Percentiles rank a stretch among this genome's conserved stretches.
phyloP scores from a whole-genome alignment of 2,888 invertebrate genomes.

The Polyploca ridens region DNA sequence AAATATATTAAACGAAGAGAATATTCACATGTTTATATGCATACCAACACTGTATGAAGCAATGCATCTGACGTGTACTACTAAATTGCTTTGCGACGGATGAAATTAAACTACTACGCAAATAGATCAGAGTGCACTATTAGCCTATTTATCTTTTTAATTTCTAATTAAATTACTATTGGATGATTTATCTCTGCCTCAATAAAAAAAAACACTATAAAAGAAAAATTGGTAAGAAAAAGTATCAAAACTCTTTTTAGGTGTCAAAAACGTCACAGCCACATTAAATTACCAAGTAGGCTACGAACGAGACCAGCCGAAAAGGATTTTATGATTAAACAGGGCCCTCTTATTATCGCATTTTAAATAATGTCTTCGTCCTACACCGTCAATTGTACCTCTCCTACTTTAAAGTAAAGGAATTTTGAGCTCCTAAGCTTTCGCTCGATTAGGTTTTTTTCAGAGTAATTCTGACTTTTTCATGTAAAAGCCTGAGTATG shows the following conservation, averaged over 20 bases:
- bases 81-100: too few relatives aligned
- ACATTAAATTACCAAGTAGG: conserved; percentile 22
- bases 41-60: too few relatives aligned
- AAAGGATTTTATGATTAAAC: conserved; percentile 45
- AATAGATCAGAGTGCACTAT: too few relatives aligned
- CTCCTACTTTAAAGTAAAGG: conserved; percentile 16
- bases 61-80: too few relatives aligned
- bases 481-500: not conserved
- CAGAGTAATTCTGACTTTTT: not conserved
- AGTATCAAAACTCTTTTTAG: conserved; percentile 14
- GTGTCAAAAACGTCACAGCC: not conserved
- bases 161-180: too few relatives aligned
- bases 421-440: conserved; percentile 20
- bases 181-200: too few relatives aligned
- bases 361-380: conserved; percentile 38
- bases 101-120: too few relatives aligned
- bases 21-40: too few relatives aligned
- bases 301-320: conserved; percentile 28
- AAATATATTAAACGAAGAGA: not conserved
- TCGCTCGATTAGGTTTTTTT: conserved; percentile 10
- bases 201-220: too few relatives aligned
- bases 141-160: too few relatives aligned
- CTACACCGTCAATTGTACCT: conserved; percentile 21
- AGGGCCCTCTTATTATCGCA: conserved; percentile 38
- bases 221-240: too few relatives aligned